Conservation (phyloP, 2,888 invertebrate genomes). For the Cephus pulcher region DNA sequence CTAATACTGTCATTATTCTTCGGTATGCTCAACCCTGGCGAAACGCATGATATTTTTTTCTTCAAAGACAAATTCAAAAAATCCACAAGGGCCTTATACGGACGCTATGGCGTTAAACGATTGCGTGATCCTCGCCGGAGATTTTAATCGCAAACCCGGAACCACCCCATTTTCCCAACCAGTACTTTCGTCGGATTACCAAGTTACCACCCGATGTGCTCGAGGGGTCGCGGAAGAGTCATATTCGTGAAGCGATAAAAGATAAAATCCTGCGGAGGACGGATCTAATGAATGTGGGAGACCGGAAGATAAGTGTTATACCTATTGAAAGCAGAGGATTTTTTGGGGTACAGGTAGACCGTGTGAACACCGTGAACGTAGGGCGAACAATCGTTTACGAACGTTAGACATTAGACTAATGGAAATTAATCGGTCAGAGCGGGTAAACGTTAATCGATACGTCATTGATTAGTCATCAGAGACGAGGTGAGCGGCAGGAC, state of each 20-base stretch:
- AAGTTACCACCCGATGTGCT: constrained; percentile 11
- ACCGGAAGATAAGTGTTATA: constrained; percentile 27
- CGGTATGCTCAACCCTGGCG: not conserved
- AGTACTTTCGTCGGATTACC: constrained; percentile 17
- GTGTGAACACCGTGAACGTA: not conserved
- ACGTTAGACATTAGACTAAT: constrained; percentile 6
- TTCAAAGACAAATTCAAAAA: not conserved
- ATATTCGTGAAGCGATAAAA: constrained; percentile 30
- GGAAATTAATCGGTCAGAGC: constrained; percentile 15
- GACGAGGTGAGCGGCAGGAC: not conserved
- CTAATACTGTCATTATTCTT: not conserved
- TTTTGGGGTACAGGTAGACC: not conserved
- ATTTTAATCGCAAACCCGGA: constrained; percentile 4
- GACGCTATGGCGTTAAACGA: not conserved
- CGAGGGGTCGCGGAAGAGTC: constrained; percentile 22
- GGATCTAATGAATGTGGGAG: constrained; percentile 41
- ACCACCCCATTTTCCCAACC: constrained; percentile 6
- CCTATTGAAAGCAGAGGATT: constrained; percentile 11
- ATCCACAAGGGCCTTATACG: not conserved
- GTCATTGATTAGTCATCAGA: constrained; percentile 12
- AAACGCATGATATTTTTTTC: not conserved
- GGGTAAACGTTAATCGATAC: constrained; percentile 11
- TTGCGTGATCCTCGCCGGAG: not conserved
- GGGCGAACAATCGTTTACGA: not conserved
- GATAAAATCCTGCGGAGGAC: constrained; percentile 31